Evolutionary conservation across 1,140 invertebrate genomes (phyloP), one percentile per base, ranked within the genome.

Genomic region (Archivesica marissinica): DNA sequence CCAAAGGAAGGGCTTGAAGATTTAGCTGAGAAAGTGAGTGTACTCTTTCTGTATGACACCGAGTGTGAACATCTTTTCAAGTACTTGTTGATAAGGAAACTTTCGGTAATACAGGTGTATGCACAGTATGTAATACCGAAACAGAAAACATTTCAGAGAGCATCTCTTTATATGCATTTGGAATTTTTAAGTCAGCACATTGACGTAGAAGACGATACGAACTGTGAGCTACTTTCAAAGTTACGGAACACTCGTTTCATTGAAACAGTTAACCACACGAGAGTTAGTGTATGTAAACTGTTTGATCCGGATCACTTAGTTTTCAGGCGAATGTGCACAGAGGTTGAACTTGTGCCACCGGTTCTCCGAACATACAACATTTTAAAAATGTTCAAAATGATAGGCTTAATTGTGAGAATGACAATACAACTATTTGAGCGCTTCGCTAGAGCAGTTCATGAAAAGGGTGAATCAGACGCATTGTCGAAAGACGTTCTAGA

Each of bases 381-480:
- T 76, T 23, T 59, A 25, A 28, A 20, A 13, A 77, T 89, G 47
- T 50, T 91, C 17, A 3, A 17, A 25, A 54, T 76, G 15, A 47
- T 68, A 50, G 89, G 88, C 3, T 82, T 90, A 23, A 81, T 61
- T 13, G 50, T 20, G 4, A 25, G 52, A 1, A 75, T 90, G 23
- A 75, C 82, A 28, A 28, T 28, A 13, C 56, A 86, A 3, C 76
- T 85, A 33, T 70, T 87, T 35, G 25, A 90, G 13, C 15, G 38
- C 7, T 89, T 87, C 87, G 85, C 86, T 25, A 33, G 59, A 64
- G 6, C 52, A 13, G 76, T 90, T 52, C 80, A 81, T 47, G n/a
- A 17, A 64, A 50, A 59, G 44, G 86, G 72, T 28, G 17, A 77
- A 15, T 33, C 9, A 25, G 28, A 59, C 47, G 47, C n/a, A 9